Conservation (phyloP, 1,140 invertebrate species). For the Notospermus geniculatus region DNA sequence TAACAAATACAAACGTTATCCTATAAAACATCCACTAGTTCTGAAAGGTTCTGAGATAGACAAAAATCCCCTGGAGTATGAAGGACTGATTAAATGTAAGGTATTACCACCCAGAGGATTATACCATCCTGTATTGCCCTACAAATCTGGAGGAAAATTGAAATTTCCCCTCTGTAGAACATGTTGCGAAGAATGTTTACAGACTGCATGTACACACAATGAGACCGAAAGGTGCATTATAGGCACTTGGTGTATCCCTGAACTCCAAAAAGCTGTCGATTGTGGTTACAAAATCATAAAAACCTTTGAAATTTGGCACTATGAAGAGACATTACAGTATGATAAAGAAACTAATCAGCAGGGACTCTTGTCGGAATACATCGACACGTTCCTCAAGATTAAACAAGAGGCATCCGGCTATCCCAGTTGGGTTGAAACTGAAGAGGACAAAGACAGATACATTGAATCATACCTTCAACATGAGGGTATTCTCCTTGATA, state of each 20-base stretch:
- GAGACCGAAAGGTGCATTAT: constrained; percentile 32
- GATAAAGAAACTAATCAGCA: background rate
- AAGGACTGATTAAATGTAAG: constrained; percentile 30
- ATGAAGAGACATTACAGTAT: background rate
- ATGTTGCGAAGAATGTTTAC: constrained; percentile 19
- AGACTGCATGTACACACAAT: constrained; percentile 33
- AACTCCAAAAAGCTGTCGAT: constrained; percentile 46
- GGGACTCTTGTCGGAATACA: constrained; percentile 16
- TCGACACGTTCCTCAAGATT: constrained; percentile 30
- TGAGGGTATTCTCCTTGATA: constrained; percentile 49
- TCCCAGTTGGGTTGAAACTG: constrained; percentile 20
- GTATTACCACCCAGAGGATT: background rate
- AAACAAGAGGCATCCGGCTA: constrained; percentile 32
- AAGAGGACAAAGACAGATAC: constrained; percentile 30
- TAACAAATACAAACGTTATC: constrained; percentile 17
- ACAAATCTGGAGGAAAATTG: constrained; percentile 17
- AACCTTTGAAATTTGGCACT: constrained; percentile 51
- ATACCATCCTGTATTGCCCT: background rate
- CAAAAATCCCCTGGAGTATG: constrained; percentile 20
- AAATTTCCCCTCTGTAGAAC: constrained; percentile 31
- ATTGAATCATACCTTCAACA: constrained; percentile 40
- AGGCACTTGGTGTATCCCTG: constrained; percentile 51
- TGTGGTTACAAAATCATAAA: constrained; percentile 47
- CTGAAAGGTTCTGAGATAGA: constrained; percentile 28
- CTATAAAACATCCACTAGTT: constrained; percentile 13